Evolutionary conservation across 1,140 invertebrate genomes (phyloP), one percentile per base, ranked within the genome.

Genomic region (Drosophila arizonae): DNA sequence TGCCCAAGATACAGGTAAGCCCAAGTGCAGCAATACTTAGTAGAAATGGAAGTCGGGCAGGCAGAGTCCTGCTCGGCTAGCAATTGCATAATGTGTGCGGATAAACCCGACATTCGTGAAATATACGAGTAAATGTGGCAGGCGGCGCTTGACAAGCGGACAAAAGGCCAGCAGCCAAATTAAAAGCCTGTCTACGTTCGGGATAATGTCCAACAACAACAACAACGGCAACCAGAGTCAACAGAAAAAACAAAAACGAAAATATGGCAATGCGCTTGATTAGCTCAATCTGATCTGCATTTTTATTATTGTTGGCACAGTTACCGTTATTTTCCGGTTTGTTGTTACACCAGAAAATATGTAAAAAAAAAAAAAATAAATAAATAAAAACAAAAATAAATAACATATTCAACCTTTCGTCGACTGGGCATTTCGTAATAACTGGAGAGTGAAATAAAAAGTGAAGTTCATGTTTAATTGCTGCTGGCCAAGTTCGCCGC

Each of bases 381-480:
- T 17, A 17, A 26, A 11, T 4, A 2, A 48, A 48, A 48, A 48
- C 1, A 17, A 50, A 50, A 28, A 30, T 30, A 30, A 30, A 30
- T 30, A 30, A 41, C 54, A 56, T 17, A 56, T 41, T 56, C 61
- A 66, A 54, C 48, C 68, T 50, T 51, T 63, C 26, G 41, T 45
- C 36, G 46, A 26, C 57, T 11, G 48, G 17, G n/a, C 30, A 79
- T 85, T 86, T 85, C 81, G 81, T 85, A 86, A 85, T 72, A 54
- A 13, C 50, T 48, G 55, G 17, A 57, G 13, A 52, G 26, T 28
- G 54, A 55, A 79, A 65, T 70, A 73, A 87, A 81, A 86, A 81
- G 55, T 66, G 68, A 90, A 82, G 72, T 82, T 90, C 85, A 89
- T 89, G 86, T 88, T 89, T 89, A 77, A 90, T 86, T 90, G 85